Evolutionary conservation across 1,140 invertebrate genomes (phyloP).

Genomic region (Sweltsa coloradensis): DNA sequence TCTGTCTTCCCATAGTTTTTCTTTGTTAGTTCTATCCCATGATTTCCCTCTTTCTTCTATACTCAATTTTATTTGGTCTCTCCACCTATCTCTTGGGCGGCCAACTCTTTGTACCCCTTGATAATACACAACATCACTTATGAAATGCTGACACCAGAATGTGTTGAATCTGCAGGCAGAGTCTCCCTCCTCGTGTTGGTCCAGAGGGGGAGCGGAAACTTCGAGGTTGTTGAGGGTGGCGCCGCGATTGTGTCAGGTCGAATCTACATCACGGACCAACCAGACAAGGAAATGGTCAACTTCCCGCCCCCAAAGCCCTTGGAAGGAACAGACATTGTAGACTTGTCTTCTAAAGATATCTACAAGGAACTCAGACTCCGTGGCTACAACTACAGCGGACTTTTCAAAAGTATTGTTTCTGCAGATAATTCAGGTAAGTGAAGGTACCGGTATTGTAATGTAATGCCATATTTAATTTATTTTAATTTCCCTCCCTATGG

Average conservation of each 20-base stretch:
- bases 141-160: too few relatives aligned
- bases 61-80: too few relatives aligned
- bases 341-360: constrained; percentile 56
- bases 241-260: constrained; percentile 64
- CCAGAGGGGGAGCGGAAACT: constrained; percentile 67
- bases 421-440: constrained; percentile 32
- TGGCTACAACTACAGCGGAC: constrained; percentile 80
- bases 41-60: too few relatives aligned
- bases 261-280: constrained; percentile 40
- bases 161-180: too few relatives aligned
- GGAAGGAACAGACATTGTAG: constrained; percentile 24
- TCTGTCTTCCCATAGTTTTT: too few relatives aligned
- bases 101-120: too few relatives aligned
- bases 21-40: too few relatives aligned
- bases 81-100: too few relatives aligned
- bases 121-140: too few relatives aligned
- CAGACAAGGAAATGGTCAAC: constrained; percentile 29
- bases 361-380: constrained; percentile 85
- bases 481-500: too few relatives aligned
- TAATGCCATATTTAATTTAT: neutral
- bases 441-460: too few relatives aligned
- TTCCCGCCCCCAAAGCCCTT: constrained; percentile 27
- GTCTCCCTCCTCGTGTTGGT: constrained; percentile 69
- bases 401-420: constrained; percentile 52
- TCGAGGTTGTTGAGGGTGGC: constrained; percentile 73